These are phyloP conservation scores for Forficula auricularia DNA, from an alignment of 1,140 invertebrate genomes.

Conservation along the genomic window DNA sequence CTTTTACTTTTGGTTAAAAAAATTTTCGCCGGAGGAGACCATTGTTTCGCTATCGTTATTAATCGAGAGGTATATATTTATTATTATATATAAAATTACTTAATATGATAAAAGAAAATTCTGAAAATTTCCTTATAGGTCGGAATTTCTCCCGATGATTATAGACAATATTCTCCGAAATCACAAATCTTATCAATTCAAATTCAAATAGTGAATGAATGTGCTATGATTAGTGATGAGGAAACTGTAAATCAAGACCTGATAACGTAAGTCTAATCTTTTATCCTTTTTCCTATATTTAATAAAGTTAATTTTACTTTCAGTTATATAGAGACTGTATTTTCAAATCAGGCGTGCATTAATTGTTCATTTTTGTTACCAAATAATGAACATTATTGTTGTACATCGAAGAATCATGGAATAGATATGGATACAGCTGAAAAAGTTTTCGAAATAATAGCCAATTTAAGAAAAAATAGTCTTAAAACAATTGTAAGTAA, in stretches of 20 bases:
- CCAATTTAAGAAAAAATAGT: slow-evolving; percentile 45
- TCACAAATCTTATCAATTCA: slow-evolving; percentile 46
- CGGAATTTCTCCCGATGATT: slow-evolving; percentile 39
- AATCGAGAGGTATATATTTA: slow-evolving; percentile 20
- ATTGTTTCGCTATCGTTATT: slow-evolving; percentile 55
- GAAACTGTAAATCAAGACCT: slow-evolving; percentile 46
- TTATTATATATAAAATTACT: slow-evolving; percentile 1
- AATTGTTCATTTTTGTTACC: slow-evolving; percentile 70
- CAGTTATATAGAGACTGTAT: slow-evolving; percentile 69
- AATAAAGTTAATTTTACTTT: slow-evolving; percentile 13
- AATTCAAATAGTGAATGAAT: slow-evolving; percentile 35
- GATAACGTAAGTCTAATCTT: slow-evolving; percentile 25
- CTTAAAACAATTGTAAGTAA: slow-evolving; percentile 52
- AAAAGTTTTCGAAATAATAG: slow-evolving; percentile 44
- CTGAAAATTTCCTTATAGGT: slow-evolving; percentile 21
- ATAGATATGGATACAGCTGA: slow-evolving; percentile 49
- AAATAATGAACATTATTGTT: slow-evolving; percentile 49
- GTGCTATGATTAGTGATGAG: slow-evolving; percentile 35
- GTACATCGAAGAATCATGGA: slow-evolving; percentile 57
- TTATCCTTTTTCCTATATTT: slow-evolving; percentile 4
- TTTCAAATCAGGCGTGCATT: slow-evolving; percentile 65
- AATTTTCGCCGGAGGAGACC: slow-evolving; percentile 74
- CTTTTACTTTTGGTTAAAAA: slow-evolving; percentile 26
- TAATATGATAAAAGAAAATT: neutral
- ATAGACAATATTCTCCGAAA: slow-evolving; percentile 32